These are phyloP conservation scores for Cydia fagiglandana DNA, from an alignment of 1,140 invertebrate genomes.

Conservation along the genomic window DNA sequence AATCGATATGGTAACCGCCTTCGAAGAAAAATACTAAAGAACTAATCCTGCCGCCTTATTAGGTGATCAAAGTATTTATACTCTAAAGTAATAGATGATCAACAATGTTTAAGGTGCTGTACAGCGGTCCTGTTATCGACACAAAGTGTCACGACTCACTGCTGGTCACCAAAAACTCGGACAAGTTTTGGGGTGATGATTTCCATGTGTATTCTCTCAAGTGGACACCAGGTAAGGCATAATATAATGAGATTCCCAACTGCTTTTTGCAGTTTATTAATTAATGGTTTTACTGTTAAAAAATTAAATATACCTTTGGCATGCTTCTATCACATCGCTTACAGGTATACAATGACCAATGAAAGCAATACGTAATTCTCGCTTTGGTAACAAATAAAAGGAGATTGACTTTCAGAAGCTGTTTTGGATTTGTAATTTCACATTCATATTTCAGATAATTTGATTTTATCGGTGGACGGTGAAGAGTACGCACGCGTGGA, in stretches of 20 bases:
- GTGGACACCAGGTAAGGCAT: constrained; percentile 80
- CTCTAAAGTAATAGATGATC: neutral
- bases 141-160: constrained; percentile 50
- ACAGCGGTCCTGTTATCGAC: constrained; percentile 58
- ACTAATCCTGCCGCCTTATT: neutral
- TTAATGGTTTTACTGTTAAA: too few relatives aligned
- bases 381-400: too few relatives aligned
- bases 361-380: too few relatives aligned
- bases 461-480: neutral
- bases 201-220: constrained; percentile 82
- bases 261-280: neutral
- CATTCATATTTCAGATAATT: neutral
- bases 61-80: neutral
- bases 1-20: too few relatives aligned
- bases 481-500: neutral
- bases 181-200: constrained; percentile 74
- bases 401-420: too few relatives aligned
- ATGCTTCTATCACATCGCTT: too few relatives aligned
- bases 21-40: too few relatives aligned
- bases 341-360: too few relatives aligned
- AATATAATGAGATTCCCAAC: neutral
- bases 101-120: constrained; percentile 49
- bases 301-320: too few relatives aligned
- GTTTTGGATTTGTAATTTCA: neutral
- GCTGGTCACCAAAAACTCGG: constrained; percentile 37